These are phyloP conservation scores for Etheostoma nigrum DNA, from an alignment of 2,797 vertebrate species.

Conservation along the genomic window DNA sequence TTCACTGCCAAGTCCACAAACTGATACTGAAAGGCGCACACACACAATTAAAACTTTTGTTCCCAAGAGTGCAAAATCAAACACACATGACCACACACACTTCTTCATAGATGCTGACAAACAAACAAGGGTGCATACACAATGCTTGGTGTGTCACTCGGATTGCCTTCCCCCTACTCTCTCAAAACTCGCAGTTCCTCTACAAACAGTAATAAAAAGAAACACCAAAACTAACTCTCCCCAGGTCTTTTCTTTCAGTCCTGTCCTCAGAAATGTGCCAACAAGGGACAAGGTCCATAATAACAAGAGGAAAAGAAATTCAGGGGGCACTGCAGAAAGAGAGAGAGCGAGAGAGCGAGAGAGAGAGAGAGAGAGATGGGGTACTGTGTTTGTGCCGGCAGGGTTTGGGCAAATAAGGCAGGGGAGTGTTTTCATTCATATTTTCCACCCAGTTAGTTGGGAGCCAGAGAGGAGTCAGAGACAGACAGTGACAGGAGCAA, in stretches of 20 bases:
- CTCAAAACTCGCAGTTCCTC: conserved; percentile 59
- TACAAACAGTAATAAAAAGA: conserved; percentile 50
- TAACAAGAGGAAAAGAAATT: conserved; percentile 50
- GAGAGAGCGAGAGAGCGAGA: no score
- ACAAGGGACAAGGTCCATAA: conserved; percentile 45
- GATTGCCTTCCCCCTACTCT: conserved; percentile 55
- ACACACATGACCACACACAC: conserved; percentile 37
- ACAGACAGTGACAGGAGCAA: conserved; percentile 37
- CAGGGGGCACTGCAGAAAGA: conserved; percentile 3
- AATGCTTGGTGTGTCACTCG: conserved; percentile 38
- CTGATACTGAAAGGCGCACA: conserved; percentile 29
- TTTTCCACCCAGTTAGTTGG: conserved; percentile 80
- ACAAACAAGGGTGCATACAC: conserved; percentile 13
- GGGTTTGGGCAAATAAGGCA: conserved; percentile 52
- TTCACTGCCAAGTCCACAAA: conserved; percentile 34
- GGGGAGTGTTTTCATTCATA: conserved; percentile 83
- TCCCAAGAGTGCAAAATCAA: conserved; percentile 26
- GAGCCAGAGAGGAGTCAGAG: conserved; percentile 57
- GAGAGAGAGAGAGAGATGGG: not conserved
- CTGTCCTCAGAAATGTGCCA: conserved; percentile 60
- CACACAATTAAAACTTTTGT: conserved; percentile 23
- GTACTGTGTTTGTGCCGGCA: conserved; percentile 60
- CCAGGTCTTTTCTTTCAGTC: conserved; percentile 30
- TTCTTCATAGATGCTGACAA: conserved; percentile 24
- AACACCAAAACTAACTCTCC: conserved; percentile 17